Evolutionary conservation across 2,797 vertebrate species (phyloP), one percentile per base, ranked within the genome.

Genomic region (Simalia tracyae): DNA sequence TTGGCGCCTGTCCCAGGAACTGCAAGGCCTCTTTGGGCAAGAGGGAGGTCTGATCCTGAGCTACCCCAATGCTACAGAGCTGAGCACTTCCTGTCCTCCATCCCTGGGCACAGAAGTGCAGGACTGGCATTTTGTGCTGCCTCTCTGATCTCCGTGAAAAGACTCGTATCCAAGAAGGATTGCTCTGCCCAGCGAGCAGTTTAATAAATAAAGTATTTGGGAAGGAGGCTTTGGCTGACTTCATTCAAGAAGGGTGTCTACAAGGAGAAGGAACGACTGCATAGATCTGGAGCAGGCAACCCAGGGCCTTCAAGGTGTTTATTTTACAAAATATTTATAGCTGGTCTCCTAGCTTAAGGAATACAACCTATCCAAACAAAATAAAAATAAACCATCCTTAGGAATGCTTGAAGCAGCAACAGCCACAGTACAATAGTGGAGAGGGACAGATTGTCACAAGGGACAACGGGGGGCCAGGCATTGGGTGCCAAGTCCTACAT

Each of bases 1-100:
- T 46, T n/a, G 81, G 26, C 5, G 36, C 54, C 63, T 7, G 5
- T 14, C 42, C 42, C 2, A 59, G 90, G 87, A 81, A 11, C 91
- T 84, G 60, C 12, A 6, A 5, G 5, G 81, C 64, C 50, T 72
- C 59, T 56, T 9, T 19, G 28, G 22, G 61, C 57, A 12, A 19
- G 5, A 6, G 4, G 54, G 63, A 50, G 10, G 59, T 91, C 66
- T 36, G 84, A 31, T 26, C 7, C 26, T 31, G 90, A 46, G 42
- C 10, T 22, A 0, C 9, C 5, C 0, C 19, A 19, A 0, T 22
- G n/a, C 19, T 31, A 19, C 46, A 26, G 15, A 26, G 10, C 1
- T 26, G 17, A 6, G 26, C 11, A 3, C 12, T 68, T 36, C 56
- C 54, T 59, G 31, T 9, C 14, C 4, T 42, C 31, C 66, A 14